A percentile compares a stretch with the other conserved stretches of the same genome.
These are phyloP conservation scores for Drosophila punjabiensis DNA, from an alignment of 1,140 invertebrate species.

Conservation along the genomic window DNA sequence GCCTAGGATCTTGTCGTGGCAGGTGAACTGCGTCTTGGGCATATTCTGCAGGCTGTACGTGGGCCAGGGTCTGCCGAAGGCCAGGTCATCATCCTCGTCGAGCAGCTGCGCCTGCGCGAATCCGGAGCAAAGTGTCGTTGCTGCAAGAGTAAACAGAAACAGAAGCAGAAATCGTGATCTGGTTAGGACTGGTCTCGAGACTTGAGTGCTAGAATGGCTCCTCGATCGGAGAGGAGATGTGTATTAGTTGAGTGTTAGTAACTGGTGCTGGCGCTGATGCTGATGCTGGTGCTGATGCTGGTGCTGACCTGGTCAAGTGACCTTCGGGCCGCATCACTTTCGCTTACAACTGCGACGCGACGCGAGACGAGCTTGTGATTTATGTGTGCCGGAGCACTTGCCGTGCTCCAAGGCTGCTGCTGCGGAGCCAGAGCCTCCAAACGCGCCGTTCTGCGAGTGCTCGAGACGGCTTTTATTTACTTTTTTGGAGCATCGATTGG, in stretches of 20 bases:
- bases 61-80: slow-evolving; percentile 86
- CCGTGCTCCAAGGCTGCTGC: slow-evolving; percentile 62
- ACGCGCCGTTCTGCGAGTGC: slow-evolving; percentile 54
- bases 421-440: slow-evolving; percentile 17
- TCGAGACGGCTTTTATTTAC: slow-evolving; percentile 41
- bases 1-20: slow-evolving; percentile 94
- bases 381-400: slow-evolving; percentile 68
- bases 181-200: slow-evolving; percentile 49
- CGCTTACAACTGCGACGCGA: slow-evolving; percentile 56
- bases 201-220: slow-evolving; percentile 36
- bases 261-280: slow-evolving; percentile 15
- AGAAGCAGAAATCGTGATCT: slow-evolving; percentile 59
- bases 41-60: slow-evolving; percentile 92
- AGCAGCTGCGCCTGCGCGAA: slow-evolving; percentile 59
- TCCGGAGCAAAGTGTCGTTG: slow-evolving; percentile 59
- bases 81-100: slow-evolving; percentile 72
- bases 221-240: slow-evolving; percentile 2
- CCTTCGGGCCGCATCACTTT: slow-evolving; percentile 72
- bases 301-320: slow-evolving; percentile 56
- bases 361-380: slow-evolving; percentile 61
- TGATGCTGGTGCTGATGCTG: slow-evolving; percentile 29
- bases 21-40: slow-evolving; percentile 94
- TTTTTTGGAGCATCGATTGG: slow-evolving; percentile 63
- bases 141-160: slow-evolving; percentile 37
- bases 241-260: slow-evolving; percentile 19